Conservation (phyloP, 2,888 invertebrate genomes). For the Folsomia candida region DNA sequence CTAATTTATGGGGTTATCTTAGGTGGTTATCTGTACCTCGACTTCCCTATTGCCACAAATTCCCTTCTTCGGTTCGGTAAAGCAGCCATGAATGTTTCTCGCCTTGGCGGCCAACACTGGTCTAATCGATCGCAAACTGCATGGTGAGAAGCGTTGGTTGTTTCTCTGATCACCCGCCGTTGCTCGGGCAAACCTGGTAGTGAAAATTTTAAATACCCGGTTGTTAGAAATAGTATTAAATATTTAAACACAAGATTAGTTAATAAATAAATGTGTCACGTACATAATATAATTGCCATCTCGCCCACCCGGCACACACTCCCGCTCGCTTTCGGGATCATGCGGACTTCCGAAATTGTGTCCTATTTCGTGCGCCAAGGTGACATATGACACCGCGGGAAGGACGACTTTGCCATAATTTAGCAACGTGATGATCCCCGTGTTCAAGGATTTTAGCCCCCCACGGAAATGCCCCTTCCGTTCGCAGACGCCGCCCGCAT, state of each 20-base stretch:
- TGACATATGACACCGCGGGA: conserved; percentile 96
- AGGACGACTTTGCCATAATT: conserved; percentile 98
- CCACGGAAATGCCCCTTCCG: conserved; percentile 94
- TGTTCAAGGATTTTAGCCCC: conserved; percentile 90
- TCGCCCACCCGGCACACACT: conserved; percentile 89
- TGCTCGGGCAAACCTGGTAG: conserved; percentile 68
- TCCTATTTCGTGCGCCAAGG: conserved; percentile 97
- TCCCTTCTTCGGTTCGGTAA: conserved; percentile 87
- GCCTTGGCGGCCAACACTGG: conserved; percentile 90
- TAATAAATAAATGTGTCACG: too few relatives aligned
- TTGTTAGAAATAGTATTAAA: background rate
- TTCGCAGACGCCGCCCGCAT: conserved; percentile 97
- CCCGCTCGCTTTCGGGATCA: conserved; percentile 73
- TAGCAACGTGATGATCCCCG: conserved; percentile 93
- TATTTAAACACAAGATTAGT: background rate
- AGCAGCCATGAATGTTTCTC: conserved; percentile 84
- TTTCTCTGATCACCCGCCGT: conserved; percentile 97
- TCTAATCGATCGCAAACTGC: conserved; percentile 87
- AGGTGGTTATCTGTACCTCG: too few relatives aligned
- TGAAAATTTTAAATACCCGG: background rate
- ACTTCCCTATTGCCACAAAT: conserved; percentile 98
- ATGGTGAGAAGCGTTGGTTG: conserved; percentile 95
- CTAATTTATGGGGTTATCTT: background rate
- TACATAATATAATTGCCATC: conserved; percentile 99
- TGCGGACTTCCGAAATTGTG: conserved; percentile 99